A percentile compares a stretch with the other conserved stretches of the same genome.
These are phyloP conservation scores for Cephalopholis sonnerati DNA, from an alignment of 2,113 vertebrate genomes.

Conservation along the genomic window DNA sequence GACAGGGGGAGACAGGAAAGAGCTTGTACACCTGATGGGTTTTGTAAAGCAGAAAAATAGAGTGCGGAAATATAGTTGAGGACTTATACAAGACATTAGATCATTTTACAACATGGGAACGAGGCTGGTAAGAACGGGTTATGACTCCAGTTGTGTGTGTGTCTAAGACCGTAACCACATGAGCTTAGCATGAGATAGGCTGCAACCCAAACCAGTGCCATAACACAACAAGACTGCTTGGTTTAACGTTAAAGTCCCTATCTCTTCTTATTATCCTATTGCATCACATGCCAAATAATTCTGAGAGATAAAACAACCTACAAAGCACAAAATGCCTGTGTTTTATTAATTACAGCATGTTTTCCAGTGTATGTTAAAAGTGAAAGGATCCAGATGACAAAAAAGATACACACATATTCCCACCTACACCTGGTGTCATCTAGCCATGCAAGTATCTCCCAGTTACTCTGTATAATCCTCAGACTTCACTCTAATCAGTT, in stretches of 20 bases:
- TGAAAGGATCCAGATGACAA: background rate
- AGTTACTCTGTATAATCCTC: background rate
- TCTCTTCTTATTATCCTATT: background rate
- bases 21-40: background rate
- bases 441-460: background rate
- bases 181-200: background rate
- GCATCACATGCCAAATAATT: background rate
- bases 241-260: background rate
- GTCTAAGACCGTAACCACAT: background rate
- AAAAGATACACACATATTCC: background rate
- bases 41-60: slow-evolving; percentile 10
- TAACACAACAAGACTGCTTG: background rate
- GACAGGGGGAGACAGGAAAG: background rate
- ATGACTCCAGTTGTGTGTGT: background rate
- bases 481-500: background rate
- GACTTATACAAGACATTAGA: background rate
- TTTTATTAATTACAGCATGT: background rate
- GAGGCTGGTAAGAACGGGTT: background rate
- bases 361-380: background rate
- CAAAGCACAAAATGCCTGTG: background rate
- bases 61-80: background rate
- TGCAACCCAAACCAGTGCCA: background rate
- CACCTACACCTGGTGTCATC: background rate
- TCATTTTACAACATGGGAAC: background rate
- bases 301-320: background rate